Conservation (phyloP, 2,888 invertebrate species). For the Dasypolia templi region DNA sequence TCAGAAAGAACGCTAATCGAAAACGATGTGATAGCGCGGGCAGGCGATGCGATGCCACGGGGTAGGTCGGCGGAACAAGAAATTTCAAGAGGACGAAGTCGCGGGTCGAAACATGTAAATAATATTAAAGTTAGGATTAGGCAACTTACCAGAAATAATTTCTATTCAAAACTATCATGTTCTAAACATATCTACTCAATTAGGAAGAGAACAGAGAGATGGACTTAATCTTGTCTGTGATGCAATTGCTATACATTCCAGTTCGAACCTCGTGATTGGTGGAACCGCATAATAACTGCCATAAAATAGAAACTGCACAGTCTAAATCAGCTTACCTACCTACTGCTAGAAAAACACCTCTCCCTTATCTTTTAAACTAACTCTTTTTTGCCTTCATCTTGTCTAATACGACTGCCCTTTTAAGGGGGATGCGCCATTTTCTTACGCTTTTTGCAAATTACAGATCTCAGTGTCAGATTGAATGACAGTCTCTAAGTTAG, state of each 20-base stretch:
- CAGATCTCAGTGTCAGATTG: no score
- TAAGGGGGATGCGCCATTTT: no score
- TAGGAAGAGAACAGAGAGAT: neutral
- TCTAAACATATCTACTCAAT: conserved; percentile 6
- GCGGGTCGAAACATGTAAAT: no score
- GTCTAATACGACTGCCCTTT: no score
- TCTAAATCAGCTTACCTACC: neutral
- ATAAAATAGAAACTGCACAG: neutral
- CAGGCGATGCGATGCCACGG: no score
- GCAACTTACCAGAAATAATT: neutral
- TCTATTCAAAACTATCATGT: neutral
- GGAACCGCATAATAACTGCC: neutral
- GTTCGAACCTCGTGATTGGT: neutral
- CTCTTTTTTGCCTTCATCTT: neutral
- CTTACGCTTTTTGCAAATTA: no score
- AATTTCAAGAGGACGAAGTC: no score
- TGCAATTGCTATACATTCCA: neutral
- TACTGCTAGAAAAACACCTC: neutral
- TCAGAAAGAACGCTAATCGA: no score
- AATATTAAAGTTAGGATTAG: no score
- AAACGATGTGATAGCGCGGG: no score
- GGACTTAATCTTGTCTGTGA: neutral
- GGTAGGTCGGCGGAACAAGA: no score
- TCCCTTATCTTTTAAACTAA: neutral
- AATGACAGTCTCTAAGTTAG: no score